Conservation (phyloP, 2,113 vertebrate genomes). For the Bubo scandiacus region DNA sequence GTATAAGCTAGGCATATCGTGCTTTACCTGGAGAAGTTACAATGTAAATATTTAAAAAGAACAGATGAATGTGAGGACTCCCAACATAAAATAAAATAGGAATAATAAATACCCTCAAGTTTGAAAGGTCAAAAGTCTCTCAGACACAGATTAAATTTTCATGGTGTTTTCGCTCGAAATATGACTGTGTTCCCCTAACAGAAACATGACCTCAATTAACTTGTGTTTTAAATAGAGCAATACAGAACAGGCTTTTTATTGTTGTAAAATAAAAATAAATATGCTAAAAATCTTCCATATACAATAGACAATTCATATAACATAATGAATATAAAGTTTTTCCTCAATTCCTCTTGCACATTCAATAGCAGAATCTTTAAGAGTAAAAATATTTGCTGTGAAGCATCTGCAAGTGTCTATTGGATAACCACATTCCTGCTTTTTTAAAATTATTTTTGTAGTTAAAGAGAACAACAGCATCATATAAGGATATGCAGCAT, state of each 20-base stretch:
- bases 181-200: conserved; percentile 9
- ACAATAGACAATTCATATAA: neutral
- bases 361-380: neutral
- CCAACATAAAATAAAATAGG: conserved; percentile 39
- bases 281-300: neutral
- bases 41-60: conserved; percentile 64
- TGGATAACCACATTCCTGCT: neutral
- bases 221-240: conserved; percentile 33
- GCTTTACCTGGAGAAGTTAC: neutral
- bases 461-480: neutral
- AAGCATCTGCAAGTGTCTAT: neutral
- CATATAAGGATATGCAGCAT: neutral
- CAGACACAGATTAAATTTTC: conserved; percentile 64
- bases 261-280: conserved; percentile 15
- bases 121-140: conserved; percentile 63
- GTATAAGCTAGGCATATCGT: neutral
- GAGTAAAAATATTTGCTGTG: neutral
- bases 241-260: neutral
- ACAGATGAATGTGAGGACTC: conserved; percentile 36
- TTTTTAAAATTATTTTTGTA: neutral
- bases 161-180: conserved; percentile 52
- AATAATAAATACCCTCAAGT: conserved; percentile 56
- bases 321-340: neutral
- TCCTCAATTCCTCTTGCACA: neutral
- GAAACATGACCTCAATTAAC: conserved; percentile 54